These are phyloP conservation scores for Drosophila tropicalis DNA, from an alignment of 1,140 invertebrate species.

Conservation along the genomic window DNA sequence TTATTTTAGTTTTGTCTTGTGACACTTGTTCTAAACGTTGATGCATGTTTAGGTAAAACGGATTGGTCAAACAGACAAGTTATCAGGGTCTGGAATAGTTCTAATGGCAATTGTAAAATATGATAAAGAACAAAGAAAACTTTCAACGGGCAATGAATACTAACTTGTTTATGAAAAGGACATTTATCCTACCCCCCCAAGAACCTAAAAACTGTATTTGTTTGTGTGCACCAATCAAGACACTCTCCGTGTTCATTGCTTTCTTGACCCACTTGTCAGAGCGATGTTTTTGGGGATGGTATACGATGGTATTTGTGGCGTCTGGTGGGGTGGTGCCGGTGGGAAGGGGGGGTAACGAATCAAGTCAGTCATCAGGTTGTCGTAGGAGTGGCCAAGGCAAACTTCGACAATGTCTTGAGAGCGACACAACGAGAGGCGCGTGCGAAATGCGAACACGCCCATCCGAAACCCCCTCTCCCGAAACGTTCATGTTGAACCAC, in stretches of 20 bases:
- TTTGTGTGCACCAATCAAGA: background rate
- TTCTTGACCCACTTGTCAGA: conserved; percentile 70
- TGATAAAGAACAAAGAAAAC: too few relatives aligned
- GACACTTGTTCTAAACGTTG: too few relatives aligned
- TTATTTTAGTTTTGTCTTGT: too few relatives aligned
- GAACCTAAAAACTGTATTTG: background rate
- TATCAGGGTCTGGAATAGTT: too few relatives aligned
- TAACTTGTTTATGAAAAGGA: too few relatives aligned
- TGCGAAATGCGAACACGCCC: conserved; percentile 62
- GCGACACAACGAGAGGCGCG: conserved; percentile 44
- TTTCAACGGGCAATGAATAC: too few relatives aligned
- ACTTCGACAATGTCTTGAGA: conserved; percentile 39
- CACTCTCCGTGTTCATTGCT: conserved; percentile 8
- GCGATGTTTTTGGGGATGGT: conserved; percentile 21
- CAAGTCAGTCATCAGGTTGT: conserved; percentile 26
- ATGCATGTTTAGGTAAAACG: too few relatives aligned
- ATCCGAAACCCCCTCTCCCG: conserved; percentile 36
- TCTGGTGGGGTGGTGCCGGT: background rate
- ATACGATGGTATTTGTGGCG: background rate
- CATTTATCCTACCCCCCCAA: background rate
- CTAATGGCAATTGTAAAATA: too few relatives aligned
- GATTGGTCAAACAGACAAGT: too few relatives aligned
- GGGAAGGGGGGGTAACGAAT: background rate
- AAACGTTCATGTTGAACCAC: conserved; percentile 23
- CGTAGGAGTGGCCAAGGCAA: conserved; percentile 75